These are phyloP conservation scores for Indri indri DNA, from an alignment of 2,113 vertebrate species.

Conservation along the genomic window DNA sequence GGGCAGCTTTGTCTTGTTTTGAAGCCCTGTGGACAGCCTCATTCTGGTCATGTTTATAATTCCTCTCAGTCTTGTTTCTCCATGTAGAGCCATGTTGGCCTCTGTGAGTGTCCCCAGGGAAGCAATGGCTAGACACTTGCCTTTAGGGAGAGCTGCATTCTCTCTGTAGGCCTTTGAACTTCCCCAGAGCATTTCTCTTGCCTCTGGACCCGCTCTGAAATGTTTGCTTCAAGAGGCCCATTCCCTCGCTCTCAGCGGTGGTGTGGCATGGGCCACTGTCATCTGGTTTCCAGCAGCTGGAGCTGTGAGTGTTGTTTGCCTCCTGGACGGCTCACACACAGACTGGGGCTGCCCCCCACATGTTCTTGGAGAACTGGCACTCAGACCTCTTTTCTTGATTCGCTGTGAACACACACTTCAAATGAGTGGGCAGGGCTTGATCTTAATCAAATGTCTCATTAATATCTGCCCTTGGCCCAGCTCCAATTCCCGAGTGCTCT, in stretches of 20 bases:
- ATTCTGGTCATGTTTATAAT: constrained; percentile 45
- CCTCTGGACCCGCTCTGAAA: constrained; percentile 1
- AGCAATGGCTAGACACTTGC: not conserved
- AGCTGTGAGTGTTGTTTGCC: constrained; percentile 69
- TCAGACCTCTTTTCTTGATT: constrained; percentile 68
- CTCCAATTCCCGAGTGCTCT: not conserved
- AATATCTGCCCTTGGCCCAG: constrained; percentile 54
- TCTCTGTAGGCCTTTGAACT: constrained; percentile 35
- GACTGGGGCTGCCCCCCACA: constrained; percentile 69
- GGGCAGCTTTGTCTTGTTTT: not conserved
- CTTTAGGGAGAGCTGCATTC: not conserved
- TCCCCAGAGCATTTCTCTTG: not conserved
- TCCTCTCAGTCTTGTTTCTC: not conserved
- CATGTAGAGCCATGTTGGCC: not conserved
- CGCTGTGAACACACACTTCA: constrained; percentile 76
- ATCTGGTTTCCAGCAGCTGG: constrained; percentile 83
- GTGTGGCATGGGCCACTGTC: constrained; percentile 63
- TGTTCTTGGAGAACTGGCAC: constrained; percentile 71
- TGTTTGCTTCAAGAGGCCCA: not conserved
- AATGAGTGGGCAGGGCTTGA: constrained; percentile 68
- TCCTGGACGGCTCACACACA: constrained; percentile 79
- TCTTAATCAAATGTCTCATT: constrained; percentile 70
- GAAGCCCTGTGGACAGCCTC: not conserved
- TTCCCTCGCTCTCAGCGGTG: not conserved
- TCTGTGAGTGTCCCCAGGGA: not conserved